Evolutionary conservation across 2,113 vertebrate species (phyloP), one percentile per base, ranked within the genome.

Genomic region (Struthidea cinerea): DNA sequence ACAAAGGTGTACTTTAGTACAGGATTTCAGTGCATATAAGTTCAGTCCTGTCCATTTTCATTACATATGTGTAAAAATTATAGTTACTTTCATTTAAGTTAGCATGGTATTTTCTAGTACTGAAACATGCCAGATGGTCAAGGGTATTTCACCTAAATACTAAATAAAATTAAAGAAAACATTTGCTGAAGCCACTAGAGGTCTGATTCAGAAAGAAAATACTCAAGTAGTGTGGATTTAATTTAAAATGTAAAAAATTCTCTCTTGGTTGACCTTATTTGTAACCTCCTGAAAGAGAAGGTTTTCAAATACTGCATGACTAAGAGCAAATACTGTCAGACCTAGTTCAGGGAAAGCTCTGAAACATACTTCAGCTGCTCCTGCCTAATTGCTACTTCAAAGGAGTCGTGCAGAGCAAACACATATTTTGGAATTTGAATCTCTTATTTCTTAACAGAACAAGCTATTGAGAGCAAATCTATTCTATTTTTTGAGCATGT

Each of bases 301-400:
- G 26, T 80, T 85, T 91, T 79, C 37, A 65, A 91, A 78, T 79
- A 57, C n/a, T 69, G 6, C 52, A 41, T 88, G 67, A 85, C 41
- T 78, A 82, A 91, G 77, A 69, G 47, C 87, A 96, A 94, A 86
- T 53, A 56, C 35, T 49, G 52, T 93, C 70, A 87, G 64, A 77
- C 42, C 21, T 91, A 94, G 70, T 91, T 93, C 71, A 87, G 32
- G 47, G 11, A 73, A 76, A 56, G 18, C 78, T 94, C 67, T 59
- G 46, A 90, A 91, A 57, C 16, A 26, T 57, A 42, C 37, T 96
- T 96, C 55, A 89, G 68, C 56, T 83, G 30, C 46, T 57, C 24
- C 50, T 93, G 61, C n/a, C 42, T 86, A 79, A 85, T 89, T 81
- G 33, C 61, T 87, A 3, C 79, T 96, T 88, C 81, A 84, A 47